Evolutionary conservation across 2,113 vertebrate genomes (phyloP).

Genomic region (Phalacrocorax pelagicus): DNA sequence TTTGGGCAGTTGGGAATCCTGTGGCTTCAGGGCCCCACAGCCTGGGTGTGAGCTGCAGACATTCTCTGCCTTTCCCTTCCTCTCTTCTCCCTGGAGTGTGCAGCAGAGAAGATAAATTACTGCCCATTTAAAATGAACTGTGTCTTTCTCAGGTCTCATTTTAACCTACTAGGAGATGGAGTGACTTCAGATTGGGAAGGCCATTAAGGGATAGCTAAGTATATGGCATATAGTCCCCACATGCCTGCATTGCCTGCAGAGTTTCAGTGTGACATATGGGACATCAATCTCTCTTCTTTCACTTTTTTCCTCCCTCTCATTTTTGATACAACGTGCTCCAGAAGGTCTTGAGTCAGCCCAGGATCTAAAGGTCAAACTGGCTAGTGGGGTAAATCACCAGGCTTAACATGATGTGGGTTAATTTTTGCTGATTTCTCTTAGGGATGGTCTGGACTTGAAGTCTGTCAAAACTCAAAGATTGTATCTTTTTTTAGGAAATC

Average conservation of each 20-base stretch:
- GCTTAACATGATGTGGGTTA: neutral
- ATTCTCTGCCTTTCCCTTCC: neutral
- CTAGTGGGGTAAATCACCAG: neutral
- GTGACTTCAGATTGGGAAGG: constrained; percentile 41
- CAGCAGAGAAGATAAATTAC: constrained; percentile 23
- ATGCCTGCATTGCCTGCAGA: neutral
- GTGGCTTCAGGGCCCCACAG: neutral
- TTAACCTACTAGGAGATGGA: constrained; percentile 17
- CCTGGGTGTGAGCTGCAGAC: neutral
- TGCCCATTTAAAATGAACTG: constrained; percentile 18
- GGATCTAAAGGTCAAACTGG: neutral
- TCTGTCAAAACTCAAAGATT: neutral
- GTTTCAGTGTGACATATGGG: neutral
- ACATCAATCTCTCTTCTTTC: neutral
- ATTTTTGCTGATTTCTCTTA: neutral
- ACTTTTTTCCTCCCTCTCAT: neutral
- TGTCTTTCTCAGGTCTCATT: constrained; percentile 8
- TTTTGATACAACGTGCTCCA: neutral
- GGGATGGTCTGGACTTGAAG: neutral
- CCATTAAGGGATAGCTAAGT: neutral
- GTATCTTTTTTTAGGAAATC: neutral
- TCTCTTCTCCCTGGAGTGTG: neutral
- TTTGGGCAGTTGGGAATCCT: neutral
- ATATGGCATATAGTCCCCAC: neutral
- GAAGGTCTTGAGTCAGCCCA: constrained; percentile 16